Evolutionary conservation across 1,140 invertebrate species (phyloP), one percentile per base, ranked within the genome.

Genomic region (Ips nitidus): DNA sequence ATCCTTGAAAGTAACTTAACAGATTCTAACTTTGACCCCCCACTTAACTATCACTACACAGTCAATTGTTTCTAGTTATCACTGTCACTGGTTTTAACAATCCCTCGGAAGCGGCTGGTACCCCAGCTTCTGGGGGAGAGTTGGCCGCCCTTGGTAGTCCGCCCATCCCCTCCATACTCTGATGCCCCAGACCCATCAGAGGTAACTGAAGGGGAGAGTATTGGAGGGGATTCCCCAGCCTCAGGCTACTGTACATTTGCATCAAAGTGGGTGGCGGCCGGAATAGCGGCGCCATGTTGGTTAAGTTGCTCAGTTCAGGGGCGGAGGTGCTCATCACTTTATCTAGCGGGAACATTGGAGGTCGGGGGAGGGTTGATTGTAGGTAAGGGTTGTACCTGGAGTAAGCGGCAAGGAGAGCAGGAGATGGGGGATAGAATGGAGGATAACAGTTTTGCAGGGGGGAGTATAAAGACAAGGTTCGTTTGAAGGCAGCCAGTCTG

Each of bases 401-500:
- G 43, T 74, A 74, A 2, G 73, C 73, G 8, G 73, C 70, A n/a
- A 74, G 41, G 4, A 74, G 47, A n/a, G 69, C 56, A 8, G 72
- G 69, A 39, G 66, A 62, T 2, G 61, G 72, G 8, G 62, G 72
- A 50, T 75, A 76, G 59, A 75, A 75, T 3, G 74, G 68, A 41
- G 75, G 47, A 53, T 74, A 74, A 58, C 66, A 71, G 7, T 50
- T 7, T 1, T 81, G 81, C 69, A 85, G 80, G 2, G 85, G 82
- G 61, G 80, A 84, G 61, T 73, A 1, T 78, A 86, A 70, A 73
- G 84, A 80, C 75, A 83, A 80, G 75, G 80, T 85, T 2, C 94
- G 84, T 77, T 95, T 96, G 77, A 96, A 94, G 0, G 94, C 94
- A 0, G 94, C 95, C 5, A 98, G 78, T 3, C 93, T 84, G 2